Base-by-base conservation (phyloP, 2,888 invertebrate species). In the Trilocha varians region DNA sequence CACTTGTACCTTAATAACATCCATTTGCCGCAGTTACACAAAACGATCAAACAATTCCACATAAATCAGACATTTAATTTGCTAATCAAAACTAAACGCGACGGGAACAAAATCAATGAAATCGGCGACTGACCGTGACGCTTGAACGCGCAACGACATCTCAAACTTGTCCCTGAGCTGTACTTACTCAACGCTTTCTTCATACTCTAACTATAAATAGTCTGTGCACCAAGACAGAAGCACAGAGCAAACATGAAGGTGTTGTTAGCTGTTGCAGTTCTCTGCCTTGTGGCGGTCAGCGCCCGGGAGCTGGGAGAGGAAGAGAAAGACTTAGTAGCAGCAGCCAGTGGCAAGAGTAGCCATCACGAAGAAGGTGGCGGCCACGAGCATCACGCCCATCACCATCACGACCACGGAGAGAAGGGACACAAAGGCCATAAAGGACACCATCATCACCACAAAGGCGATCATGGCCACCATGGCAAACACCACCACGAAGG, bases 381-480 rank as follows among this genome's bases (percentile, higher is more conserved):
- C 32, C 60, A 83, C n/a, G 73, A 82, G 32, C 84, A 84, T 42
- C 83, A 84, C 16, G 73, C 62, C 1, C 65, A 84, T 34, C 84
- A 84, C 41, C 83, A 84, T 38, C 83, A 83, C 39, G 76, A 82
- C 11, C 84, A 84, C 32, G 83, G 75, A 0, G 67, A 74, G 16
- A 76, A 82, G 37, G 84, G 76, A 17, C 78, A 80, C 51, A 83
- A 84, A 52, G 84, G 83, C 1, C 83, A 84, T 49, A 79, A 84
- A 53, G 79, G 75, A n/a, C 82, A 82, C 49, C 84, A 84, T 38
- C 84, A 84, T 36, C 83, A 84, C 42, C 82, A 84, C 45, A 82
- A 84, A 42, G 83, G 84, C 1, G 78, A 84, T 0, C 82, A 84
- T 8, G 78, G 75, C 6, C 60, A 83, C 36, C 82, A 84, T 44